Percentiles rank a stretch among this genome's conserved stretches.
Evolutionary conservation across 2,888 invertebrate genomes (phyloP).

Genomic region (Microchrysa polita): DNA sequence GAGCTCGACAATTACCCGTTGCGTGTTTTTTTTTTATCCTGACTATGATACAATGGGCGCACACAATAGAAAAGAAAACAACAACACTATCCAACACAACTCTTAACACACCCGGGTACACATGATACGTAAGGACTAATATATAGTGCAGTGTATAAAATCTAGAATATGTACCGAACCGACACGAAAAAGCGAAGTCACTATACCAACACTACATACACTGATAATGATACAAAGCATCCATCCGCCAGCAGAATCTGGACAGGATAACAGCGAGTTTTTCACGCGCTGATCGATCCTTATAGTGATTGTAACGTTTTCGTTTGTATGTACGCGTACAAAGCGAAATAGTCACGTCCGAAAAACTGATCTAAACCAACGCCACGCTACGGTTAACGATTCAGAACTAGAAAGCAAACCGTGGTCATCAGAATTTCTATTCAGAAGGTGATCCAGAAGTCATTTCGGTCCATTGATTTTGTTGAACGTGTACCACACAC

Average conservation of each 20-base stretch:
- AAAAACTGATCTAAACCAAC: not conserved
- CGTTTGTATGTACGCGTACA: not conserved
- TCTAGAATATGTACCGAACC: too few species aligned
- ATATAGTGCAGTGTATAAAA: too few species aligned
- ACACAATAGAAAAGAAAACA: slow-evolving; percentile 12
- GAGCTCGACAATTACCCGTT: slow-evolving; percentile 7
- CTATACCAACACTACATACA: too few species aligned
- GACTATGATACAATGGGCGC: not conserved
- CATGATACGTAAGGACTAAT: too few species aligned
- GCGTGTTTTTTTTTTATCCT: not conserved
- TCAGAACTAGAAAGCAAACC: slow-evolving; percentile 24
- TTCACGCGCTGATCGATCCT: not conserved
- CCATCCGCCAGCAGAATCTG: too few species aligned
- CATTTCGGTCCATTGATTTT: slow-evolving; percentile 41
- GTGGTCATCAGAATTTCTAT: slow-evolving; percentile 17
- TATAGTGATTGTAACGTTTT: not conserved
- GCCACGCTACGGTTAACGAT: slow-evolving; percentile 30
- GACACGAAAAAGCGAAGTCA: not conserved
- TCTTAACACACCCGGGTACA: too few species aligned
- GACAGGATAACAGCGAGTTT: slow-evolving; percentile 1
- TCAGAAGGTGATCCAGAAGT: slow-evolving; percentile 22
- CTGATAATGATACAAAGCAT: not conserved
- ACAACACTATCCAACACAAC: too few species aligned
- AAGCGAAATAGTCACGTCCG: not conserved
- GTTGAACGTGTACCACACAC: not conserved